Evolutionary conservation across 2,797 vertebrate species (phyloP), one percentile per base, ranked within the genome.

Genomic region (Ctenosaura bakeri): DNA sequence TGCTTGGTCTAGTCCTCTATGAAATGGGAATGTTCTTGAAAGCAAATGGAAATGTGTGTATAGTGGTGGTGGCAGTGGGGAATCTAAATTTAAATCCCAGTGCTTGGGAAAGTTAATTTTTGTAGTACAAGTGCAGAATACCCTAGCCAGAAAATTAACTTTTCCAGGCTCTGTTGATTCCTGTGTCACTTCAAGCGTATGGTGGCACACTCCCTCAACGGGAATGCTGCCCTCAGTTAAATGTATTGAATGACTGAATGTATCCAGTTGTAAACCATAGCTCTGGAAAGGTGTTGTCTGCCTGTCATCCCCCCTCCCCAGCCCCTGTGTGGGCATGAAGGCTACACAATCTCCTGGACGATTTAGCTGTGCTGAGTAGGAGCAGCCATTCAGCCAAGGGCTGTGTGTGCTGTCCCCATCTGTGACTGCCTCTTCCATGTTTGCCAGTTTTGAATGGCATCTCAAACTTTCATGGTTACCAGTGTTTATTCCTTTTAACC

Each of bases 21-120:
- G 82, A 84, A 64, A 89, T 89, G 73, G 24, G 69, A 81, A 56
- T 59, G 29, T 50, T 59, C 42, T 50, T 84, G 20, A 86, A 86
- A 56, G 71, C 54, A 74, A 35, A 22, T 38, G n/a, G 2, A 86
- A 0, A 14, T 35, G 6, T 54, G 35, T 64, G 18, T 64, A 46
- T 66, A 56, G 42, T 24, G 32, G 14, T 64, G 83, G 32, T 4
- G 4, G n/a, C 24, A 12, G 76, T n/a, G 54, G 13, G 24, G 20
- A 20, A 20, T 56, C 12, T 56, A 16, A 56, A 4, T 32, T 69
- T 32, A 29, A 69, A 32, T 32, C 66, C 10, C 66, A 69, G 66
- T 4, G 32, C 8, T 69, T 69, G 66, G 66, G 32, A 69, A 69
- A 32, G 66, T 69, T 69, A 69, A 69, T 69, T 69, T 69, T 69